Evolutionary conservation across 2,113 vertebrate genomes (phyloP).

Genomic region (Elanus axillaris): DNA sequence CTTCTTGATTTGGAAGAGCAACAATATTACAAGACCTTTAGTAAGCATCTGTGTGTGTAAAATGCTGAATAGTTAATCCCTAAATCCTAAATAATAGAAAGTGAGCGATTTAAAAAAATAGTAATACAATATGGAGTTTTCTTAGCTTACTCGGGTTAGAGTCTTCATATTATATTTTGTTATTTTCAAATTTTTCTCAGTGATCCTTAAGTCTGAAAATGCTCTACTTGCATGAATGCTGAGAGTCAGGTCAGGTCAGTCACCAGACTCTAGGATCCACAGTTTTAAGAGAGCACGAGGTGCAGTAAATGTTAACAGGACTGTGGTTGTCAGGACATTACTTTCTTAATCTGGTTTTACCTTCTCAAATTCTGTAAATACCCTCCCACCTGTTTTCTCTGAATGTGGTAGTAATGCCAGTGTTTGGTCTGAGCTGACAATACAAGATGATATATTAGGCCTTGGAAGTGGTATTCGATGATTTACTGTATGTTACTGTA

Average conservation of each 20-base stretch:
- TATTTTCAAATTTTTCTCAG: background rate
- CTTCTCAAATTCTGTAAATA: background rate
- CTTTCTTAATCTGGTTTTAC: background rate
- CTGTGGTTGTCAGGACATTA: background rate
- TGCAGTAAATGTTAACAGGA: background rate
- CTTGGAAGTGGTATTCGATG: background rate
- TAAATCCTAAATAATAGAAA: background rate
- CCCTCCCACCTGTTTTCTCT: background rate
- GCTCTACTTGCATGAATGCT: background rate
- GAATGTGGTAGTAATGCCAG: background rate
- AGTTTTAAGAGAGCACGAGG: background rate
- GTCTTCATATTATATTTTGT: background rate
- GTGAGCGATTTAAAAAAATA: background rate
- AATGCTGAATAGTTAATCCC: background rate
- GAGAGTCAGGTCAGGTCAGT: background rate
- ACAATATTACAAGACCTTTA: background rate
- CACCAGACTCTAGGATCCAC: background rate
- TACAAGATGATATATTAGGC: background rate
- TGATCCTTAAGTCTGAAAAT: background rate
- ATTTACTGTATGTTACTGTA: background rate
- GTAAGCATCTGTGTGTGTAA: background rate
- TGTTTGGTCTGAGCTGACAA: background rate
- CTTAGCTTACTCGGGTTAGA: background rate
- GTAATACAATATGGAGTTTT: background rate
- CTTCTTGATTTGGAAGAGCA: background rate